phyloP scores from a whole-genome alignment of 2,797 vertebrate species.

The Arnoldichthys spilopterus region DNA sequence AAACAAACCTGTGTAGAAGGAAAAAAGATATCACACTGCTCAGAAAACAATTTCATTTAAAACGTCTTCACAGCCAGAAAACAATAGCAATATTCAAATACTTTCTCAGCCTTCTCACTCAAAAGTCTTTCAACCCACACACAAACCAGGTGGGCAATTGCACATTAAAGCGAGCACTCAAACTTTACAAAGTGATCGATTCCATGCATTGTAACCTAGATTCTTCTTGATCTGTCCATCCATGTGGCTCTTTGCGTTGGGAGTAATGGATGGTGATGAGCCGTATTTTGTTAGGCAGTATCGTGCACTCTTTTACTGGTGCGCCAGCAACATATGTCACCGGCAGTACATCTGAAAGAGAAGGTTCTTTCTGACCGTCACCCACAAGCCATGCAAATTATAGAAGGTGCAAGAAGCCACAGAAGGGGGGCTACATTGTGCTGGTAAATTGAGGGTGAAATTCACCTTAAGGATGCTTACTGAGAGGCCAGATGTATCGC shows the following conservation, averaged over 20 bases:
- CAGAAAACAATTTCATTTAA: neutral
- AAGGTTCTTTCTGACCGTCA: constrained; percentile 57
- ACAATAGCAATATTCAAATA: neutral
- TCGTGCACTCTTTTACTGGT: constrained; percentile 59
- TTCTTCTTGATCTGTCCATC: neutral
- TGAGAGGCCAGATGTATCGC: constrained; percentile 42
- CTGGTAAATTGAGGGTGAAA: constrained; percentile 68
- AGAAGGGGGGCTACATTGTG: constrained; percentile 35
- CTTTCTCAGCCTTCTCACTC: neutral
- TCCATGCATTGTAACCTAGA: constrained; percentile 2
- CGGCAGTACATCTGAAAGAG: constrained; percentile 54
- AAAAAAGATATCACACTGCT: too few species aligned
- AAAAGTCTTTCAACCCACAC: constrained; percentile 3
- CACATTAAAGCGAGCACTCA: constrained; percentile 11
- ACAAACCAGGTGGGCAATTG: neutral
- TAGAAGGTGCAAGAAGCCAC: constrained; percentile 45
- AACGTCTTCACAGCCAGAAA: neutral
- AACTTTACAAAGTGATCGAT: constrained; percentile 46
- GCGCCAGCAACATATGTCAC: constrained; percentile 67
- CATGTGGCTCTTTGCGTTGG: constrained; percentile 32
- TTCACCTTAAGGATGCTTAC: constrained; percentile 65
- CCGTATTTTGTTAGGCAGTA: constrained; percentile 68
- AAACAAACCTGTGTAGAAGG: too few species aligned
- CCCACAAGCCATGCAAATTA: constrained; percentile 63
- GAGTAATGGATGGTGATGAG: constrained; percentile 57